These are phyloP conservation scores for Ceratina calcarata DNA, from an alignment of 1,140 invertebrate species.

Conservation along the genomic window DNA sequence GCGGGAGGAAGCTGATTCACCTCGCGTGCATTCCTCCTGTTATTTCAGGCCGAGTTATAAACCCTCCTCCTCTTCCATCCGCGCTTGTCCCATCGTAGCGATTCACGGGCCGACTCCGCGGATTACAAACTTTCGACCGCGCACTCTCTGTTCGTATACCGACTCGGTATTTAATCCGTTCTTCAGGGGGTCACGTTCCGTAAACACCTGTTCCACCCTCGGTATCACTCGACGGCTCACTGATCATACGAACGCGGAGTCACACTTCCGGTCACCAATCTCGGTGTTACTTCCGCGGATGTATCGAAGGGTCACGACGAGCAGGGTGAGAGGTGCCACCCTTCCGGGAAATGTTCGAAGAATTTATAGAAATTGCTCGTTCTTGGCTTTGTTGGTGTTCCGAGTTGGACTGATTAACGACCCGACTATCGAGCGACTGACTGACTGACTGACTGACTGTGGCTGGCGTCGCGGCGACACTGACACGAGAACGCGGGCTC, in stretches of 20 bases:
- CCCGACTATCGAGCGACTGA: background rate
- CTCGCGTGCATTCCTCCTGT: slow-evolving; percentile 58
- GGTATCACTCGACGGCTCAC: slow-evolving; percentile 10
- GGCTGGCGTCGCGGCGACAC: slow-evolving; percentile 58
- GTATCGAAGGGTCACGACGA: too few relatives aligned
- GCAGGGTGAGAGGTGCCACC: too few relatives aligned
- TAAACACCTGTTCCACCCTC: background rate
- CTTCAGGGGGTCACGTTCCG: background rate
- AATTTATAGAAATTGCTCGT: background rate
- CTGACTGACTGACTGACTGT: slow-evolving; percentile 4
- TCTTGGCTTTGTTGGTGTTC: background rate
- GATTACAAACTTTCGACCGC: too few relatives aligned
- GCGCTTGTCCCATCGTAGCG: slow-evolving; percentile 24
- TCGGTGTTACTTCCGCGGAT: too few relatives aligned
- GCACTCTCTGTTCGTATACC: background rate
- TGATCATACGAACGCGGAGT: slow-evolving; percentile 16
- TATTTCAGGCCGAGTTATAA: slow-evolving; percentile 60
- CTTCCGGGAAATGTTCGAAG: too few relatives aligned
- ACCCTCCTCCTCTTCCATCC: slow-evolving; percentile 40
- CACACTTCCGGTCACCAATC: background rate
- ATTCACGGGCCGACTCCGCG: too few relatives aligned
- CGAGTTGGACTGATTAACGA: too few relatives aligned
- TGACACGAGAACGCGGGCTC: slow-evolving; percentile 49
- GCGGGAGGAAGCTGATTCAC: slow-evolving; percentile 59
- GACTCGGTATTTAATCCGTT: background rate